Base-by-base conservation (phyloP, 2,797 vertebrate genomes). In the Manis javanica region DNA sequence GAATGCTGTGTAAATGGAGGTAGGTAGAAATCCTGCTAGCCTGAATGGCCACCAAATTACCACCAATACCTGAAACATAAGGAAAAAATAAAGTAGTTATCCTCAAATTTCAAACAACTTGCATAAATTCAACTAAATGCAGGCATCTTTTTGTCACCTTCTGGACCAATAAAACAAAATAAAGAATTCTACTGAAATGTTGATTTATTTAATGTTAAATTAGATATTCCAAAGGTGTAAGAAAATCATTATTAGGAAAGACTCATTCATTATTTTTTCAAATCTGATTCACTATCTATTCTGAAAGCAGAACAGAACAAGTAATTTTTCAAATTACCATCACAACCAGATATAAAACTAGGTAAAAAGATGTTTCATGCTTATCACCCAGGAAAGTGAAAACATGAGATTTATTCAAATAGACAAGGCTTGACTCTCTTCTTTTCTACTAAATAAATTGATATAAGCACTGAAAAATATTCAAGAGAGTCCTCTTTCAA, bases 1-100 rank as follows among this genome's bases (percentile, higher is more conserved):
- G 99, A 93, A 98, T 98, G 97, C 99, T 99, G n/a, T 99, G 99
- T 94, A 99, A 99, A 97, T 99, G 99, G 97, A 99, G 99, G 98
- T 99, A 98, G 90, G 99, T 99, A 97, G 99, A 99, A 98, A 99
- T 99, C 96, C 99, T 99, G 98, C 99, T 99, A 93, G 99, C 99
- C 98, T 99, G 99, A 96, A 99, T 99, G 94, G 99, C 99, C 83
- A 99, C 99, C 95, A 99, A 98, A 98, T 99, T 99, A 51, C 99
- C 99, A 92, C 99, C 99, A 46, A 99, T 99, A 97, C 99, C 99
- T 99, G 98, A 63, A 98, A 98, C 39, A 94, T 2, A 89, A 88
- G 88, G 34, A 34, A 37, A 77, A 77, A 68, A 87, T 15, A 66
- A 89, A 39, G 34, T 2, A 8, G 46, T 72, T 29, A 95, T 4